Percentiles rank a stretch among this genome's conserved stretches.
Evolutionary conservation across 2,113 vertebrate genomes (phyloP).

Genomic region (Nannospalax galili): DNA sequence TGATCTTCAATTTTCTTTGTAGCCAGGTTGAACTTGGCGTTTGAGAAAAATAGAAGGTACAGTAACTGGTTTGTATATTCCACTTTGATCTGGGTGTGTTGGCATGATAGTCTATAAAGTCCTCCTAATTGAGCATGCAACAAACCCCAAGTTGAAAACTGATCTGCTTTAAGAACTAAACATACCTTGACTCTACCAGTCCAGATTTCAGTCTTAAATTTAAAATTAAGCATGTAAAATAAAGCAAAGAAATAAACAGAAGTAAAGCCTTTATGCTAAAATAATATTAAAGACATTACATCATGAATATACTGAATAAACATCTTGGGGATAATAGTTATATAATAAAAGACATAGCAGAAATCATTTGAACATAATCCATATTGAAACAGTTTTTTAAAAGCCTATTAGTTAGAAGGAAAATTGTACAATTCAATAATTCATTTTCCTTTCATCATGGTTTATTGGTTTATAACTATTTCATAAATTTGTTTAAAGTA

Average conservation of each 20-base stretch:
- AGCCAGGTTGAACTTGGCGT: background rate
- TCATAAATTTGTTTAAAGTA: conserved; percentile 60
- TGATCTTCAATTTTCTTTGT: too few relatives aligned
- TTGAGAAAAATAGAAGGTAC: background rate
- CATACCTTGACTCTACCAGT: background rate
- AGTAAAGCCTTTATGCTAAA: conserved; percentile 15
- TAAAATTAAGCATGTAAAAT: conserved; percentile 36
- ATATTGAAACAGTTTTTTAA: background rate
- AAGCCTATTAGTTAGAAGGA: conserved; percentile 18
- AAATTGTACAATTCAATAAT: conserved; percentile 53
- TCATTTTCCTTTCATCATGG: conserved; percentile 33
- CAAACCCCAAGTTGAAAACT: conserved; percentile 26
- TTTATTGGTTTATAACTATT: conserved; percentile 37
- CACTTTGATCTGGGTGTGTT: background rate
- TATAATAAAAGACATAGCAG: background rate
- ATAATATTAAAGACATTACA: background rate
- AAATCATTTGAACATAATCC: conserved; percentile 32
- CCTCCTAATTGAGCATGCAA: background rate
- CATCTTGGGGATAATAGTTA: conserved; percentile 34
- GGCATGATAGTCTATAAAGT: background rate
- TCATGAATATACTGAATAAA: background rate
- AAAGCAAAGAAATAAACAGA: conserved; percentile 4
- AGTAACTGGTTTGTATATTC: background rate
- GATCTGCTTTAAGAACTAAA: conserved; percentile 17
- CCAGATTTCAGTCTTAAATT: conserved; percentile 6